Conservation (phyloP, 2,888 invertebrate species). For the Myopa tessellatipennis region DNA sequence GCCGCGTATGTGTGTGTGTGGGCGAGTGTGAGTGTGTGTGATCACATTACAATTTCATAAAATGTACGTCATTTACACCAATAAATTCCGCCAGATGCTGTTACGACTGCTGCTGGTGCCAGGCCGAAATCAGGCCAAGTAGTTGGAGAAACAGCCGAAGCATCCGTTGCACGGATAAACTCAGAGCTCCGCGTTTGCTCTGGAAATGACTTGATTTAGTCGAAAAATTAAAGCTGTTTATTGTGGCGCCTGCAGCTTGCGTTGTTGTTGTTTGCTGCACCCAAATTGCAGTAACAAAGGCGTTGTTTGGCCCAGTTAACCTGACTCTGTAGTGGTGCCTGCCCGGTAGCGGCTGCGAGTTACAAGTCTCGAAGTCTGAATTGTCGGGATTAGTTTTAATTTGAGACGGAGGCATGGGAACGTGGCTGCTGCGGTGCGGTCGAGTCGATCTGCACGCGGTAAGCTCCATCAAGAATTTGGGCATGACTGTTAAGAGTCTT, state of each 20-base stretch:
- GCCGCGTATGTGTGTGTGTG: background rate
- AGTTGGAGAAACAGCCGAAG: background rate
- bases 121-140: constrained; percentile 4
- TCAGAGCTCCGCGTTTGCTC: background rate
- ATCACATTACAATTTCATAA: constrained; percentile 40
- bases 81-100: constrained; percentile 32
- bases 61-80: constrained; percentile 43
- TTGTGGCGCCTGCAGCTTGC: background rate
- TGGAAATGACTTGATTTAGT: background rate
- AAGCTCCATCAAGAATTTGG: background rate
- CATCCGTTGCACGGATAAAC: background rate
- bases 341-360: background rate
- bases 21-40: constrained; percentile 15
- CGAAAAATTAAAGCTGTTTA: background rate
- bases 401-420: background rate
- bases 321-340: background rate
- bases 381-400: background rate
- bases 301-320: background rate
- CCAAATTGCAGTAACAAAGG: too few species aligned
- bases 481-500: background rate
- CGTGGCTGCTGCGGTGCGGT: background rate
- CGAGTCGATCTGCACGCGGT: background rate
- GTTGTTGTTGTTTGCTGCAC: background rate
- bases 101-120: background rate
- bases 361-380: background rate